phyloP scores from a whole-genome alignment of 2,113 vertebrate species.

The Macaca mulatta region DNA sequence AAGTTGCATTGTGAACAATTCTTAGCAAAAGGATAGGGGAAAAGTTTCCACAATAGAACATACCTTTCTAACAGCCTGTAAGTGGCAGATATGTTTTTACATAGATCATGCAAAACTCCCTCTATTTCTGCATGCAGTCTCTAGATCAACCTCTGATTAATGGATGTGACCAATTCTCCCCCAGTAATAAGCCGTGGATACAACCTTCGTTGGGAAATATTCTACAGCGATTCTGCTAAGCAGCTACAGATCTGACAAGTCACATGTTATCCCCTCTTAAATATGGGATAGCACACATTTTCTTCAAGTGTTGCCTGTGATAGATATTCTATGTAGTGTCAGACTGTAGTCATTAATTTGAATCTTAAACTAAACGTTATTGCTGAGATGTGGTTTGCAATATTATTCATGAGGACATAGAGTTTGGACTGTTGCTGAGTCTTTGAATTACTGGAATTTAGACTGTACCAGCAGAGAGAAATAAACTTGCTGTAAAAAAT shows the following conservation, averaged over 20 bases:
- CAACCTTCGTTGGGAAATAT: background rate
- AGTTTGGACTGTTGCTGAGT: background rate
- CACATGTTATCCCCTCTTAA: background rate
- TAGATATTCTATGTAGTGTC: background rate
- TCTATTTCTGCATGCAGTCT: background rate
- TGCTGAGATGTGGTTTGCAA: background rate
- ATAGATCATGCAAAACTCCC: background rate
- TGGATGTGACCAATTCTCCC: background rate
- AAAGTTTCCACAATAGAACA: background rate
- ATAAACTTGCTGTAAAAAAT: background rate
- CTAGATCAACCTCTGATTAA: background rate
- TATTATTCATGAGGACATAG: background rate
- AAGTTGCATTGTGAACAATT: background rate
- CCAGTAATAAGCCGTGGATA: too few relatives aligned
- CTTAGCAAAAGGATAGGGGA: background rate
- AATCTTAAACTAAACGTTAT: background rate
- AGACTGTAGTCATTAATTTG: background rate
- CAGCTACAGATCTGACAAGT: background rate
- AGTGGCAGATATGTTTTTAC: background rate
- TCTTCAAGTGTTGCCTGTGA: background rate
- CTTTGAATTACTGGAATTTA: background rate
- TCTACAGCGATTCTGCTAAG: background rate
- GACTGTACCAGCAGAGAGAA: background rate
- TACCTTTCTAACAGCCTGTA: background rate
- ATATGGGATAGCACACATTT: background rate